Evolutionary conservation across 2,888 invertebrate genomes (phyloP).

Genomic region (Ennomos erosarius): DNA sequence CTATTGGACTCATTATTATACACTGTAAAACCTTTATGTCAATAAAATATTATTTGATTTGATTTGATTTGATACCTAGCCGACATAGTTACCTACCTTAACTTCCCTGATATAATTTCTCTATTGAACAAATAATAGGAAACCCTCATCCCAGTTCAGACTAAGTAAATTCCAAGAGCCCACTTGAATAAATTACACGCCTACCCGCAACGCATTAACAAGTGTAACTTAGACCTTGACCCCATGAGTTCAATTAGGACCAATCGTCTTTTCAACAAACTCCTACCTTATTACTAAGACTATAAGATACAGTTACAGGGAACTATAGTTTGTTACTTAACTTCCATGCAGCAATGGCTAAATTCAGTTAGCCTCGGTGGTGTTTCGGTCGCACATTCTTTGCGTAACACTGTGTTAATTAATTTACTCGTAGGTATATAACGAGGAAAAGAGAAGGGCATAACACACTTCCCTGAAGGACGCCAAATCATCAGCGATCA

Average conservation of each 20-base stretch:
- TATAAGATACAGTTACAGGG: constrained; percentile 19
- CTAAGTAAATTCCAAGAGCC: constrained; percentile 9
- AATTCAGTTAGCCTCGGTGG: constrained; percentile 27
- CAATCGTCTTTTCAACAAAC: constrained; percentile 10
- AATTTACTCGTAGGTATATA: constrained; percentile 32
- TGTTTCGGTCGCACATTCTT: constrained; percentile 13
- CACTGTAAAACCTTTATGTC: too few species aligned
- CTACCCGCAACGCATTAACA: constrained; percentile 20
- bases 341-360: constrained; percentile 21
- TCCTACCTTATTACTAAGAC: constrained; percentile 13
- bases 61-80: too few species aligned
- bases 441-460: constrained; percentile 32
- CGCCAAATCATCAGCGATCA: constrained; percentile 20
- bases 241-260: constrained; percentile 24
- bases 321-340: constrained; percentile 4
- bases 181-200: constrained; percentile 26
- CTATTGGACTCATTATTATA: too few species aligned
- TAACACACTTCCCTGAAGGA: constrained; percentile 30
- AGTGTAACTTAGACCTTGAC: constrained; percentile 26
- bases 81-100: too few species aligned
- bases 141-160: constrained; percentile 4
- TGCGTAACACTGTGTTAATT: constrained; percentile 35
- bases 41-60: too few species aligned
- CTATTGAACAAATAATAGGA: background rate
- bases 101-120: background rate